Evolutionary conservation across 1,140 invertebrate species (phyloP), one percentile per base, ranked within the genome.

Genomic region (Myzus persicae): DNA sequence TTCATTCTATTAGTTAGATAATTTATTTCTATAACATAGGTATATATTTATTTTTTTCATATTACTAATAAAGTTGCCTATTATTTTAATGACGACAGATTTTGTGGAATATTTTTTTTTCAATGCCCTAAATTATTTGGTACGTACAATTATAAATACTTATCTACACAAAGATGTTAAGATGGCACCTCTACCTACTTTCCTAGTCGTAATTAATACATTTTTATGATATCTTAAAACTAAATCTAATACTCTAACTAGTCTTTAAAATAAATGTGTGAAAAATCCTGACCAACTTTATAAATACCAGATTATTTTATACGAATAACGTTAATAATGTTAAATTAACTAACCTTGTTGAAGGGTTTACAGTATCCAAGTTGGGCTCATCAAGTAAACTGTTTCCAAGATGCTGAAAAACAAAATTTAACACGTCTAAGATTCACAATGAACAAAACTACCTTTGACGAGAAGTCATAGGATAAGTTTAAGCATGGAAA

Each of bases 311-410:
- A n/a, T 76, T n/a, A n/a, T 76, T 51, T 31, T 76, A 20, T 76
- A 67, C 20, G 2, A n/a, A n/a, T n/a, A 76, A 1, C 31, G 6
- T 76, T 18, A 76, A 76, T n/a, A n/a, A 76, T 76, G 5, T n/a
- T 18, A 18, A n/a, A 48, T 59, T 90, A 36, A 92, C 90, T 92
- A 11, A 92, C 90, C 90, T 92, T 36, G 36, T 31, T 46, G 67
- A 92, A 82, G 90, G 90, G 67, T 92, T 92, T 46, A 92, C 81
- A 26, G n/a, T 48, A 92, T 92, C 44, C 26, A 36, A 48, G 36
- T 82, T 46, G 20, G 42, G 59, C 44, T 91, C 67, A 36, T 91
- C 42, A 22, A 26, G 20, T 42, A 59, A 67, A 31, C 38, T 67
- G 54, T 38, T 67, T 51, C 26, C 40, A 20, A 90, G 38, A 48